These are phyloP conservation scores for Rhyacophila evoluta DNA, from an alignment of 2,888 invertebrate species.

Conservation along the genomic window DNA sequence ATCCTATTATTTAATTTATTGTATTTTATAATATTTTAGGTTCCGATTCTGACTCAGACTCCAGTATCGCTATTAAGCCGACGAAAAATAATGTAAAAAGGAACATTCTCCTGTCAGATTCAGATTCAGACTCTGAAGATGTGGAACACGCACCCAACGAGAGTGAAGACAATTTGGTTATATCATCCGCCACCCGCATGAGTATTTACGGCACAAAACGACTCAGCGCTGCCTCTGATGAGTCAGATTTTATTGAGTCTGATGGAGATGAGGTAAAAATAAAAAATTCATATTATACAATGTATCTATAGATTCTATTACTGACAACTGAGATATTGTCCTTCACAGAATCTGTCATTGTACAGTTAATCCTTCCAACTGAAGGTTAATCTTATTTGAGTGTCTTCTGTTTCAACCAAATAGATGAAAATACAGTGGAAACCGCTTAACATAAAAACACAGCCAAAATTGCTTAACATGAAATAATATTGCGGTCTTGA, in stretches of 20 bases:
- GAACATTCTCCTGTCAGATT: conserved; percentile 33
- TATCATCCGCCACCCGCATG: conserved; percentile 68
- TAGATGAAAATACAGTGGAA: too few relatives aligned
- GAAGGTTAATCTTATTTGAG: too few relatives aligned
- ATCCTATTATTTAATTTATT: too few relatives aligned
- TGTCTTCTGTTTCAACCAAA: too few relatives aligned
- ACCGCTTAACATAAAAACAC: too few relatives aligned
- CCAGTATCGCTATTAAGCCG: conserved; percentile 31
- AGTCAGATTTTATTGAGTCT: conserved; percentile 66
- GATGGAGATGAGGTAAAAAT: conserved; percentile 61
- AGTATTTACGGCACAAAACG: conserved; percentile 67
- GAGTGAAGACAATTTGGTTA: conserved; percentile 59
- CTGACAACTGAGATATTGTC: too few relatives aligned
- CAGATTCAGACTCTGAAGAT: conserved; percentile 41
- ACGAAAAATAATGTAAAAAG: conserved; percentile 32
- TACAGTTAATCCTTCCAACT: too few relatives aligned
- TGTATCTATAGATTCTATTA: too few relatives aligned
- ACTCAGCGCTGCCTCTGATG: conserved; percentile 63
- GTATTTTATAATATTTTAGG: conserved; percentile 7
- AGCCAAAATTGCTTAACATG: too few relatives aligned
- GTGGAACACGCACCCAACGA: neutral
- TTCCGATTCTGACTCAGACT: conserved; percentile 37
- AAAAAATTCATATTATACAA: too few relatives aligned
- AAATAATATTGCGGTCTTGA: too few relatives aligned
- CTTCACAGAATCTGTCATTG: too few relatives aligned